Base-by-base conservation (phyloP, 2,888 invertebrate species). In the Sphaerophoria taeniata region DNA sequence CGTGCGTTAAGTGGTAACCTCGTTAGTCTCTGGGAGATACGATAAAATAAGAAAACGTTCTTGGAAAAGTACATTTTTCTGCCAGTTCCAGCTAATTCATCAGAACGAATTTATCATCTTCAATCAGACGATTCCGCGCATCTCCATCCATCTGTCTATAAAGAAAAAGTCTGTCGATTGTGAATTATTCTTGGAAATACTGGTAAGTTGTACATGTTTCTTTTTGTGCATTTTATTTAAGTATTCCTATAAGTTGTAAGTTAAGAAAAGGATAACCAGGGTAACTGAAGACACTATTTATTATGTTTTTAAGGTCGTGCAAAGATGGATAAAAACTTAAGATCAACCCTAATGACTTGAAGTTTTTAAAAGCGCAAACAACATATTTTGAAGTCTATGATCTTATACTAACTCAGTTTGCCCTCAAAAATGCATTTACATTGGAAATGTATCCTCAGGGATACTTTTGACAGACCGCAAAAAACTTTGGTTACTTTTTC, bases 111-210 rank as follows among this genome's bases (percentile, higher is more conserved):
- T 24, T 3, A 43, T 4, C 14, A 51, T 16, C 14, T 6, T 24
- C 6, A 14, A 24, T 24, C 24, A 24, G 24, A 24, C 24, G 24
- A 45, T 45, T 45, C 9, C 9, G 9, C 39, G 3, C 9, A 39
- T 9, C 6, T 39, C 39, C 43, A 43, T 43, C 43, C 43, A 43
- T 43, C 43, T 9, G 12, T 43, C 43, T 12, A 43, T 43, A 3
- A 43, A 24, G 24, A 2, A 24, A 24, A 11, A 12, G 55, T 9
- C 33, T 55, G 33, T 33, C 11, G 33, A 55, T 78, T 82, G 78
- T 73, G 69, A 74, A 70, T 70, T 74, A 63, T 78, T 78, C 51
- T 70, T 78, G 82, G 82, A 83, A 83, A 70, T 73, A 78, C 47
- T 78, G 82, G 82, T 83, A 33, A 83, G 82, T 78, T 49, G 16